Conservation (phyloP, 2,797 vertebrate species). For the Mus minutoides region DNA sequence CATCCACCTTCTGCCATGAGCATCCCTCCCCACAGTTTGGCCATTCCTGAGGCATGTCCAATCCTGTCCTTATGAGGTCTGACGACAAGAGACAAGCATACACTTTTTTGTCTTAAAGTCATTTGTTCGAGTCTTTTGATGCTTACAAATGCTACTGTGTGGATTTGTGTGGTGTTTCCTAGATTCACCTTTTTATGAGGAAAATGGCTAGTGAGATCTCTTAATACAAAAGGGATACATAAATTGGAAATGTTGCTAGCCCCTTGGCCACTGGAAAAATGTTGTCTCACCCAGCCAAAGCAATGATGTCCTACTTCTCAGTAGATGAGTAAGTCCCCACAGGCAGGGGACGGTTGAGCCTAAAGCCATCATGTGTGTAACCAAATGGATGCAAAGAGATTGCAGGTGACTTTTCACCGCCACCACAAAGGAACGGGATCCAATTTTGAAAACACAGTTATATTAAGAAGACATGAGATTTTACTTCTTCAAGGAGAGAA, state of each 20-base stretch:
- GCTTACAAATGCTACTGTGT: background rate
- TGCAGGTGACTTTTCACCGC: background rate
- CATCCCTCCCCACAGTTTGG: too few species aligned
- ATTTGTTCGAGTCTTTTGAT: background rate
- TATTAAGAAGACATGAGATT: too few species aligned
- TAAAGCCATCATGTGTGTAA: fast-evolving
- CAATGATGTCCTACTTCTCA: background rate
- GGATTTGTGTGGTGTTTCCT: fast-evolving
- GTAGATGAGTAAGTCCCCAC: fast-evolving
- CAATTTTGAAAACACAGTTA: background rate
- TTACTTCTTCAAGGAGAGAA: background rate
- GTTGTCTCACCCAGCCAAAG: fast-evolving
- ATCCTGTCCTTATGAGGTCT: background rate
- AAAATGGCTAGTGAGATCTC: background rate
- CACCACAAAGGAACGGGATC: background rate
- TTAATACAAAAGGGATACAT: background rate
- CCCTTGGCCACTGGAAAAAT: background rate
- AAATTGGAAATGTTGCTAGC: background rate
- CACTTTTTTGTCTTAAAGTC: background rate
- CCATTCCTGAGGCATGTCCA: background rate
- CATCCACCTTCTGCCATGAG: background rate
- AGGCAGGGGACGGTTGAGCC: fast-evolving
- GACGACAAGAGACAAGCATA: background rate
- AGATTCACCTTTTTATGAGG: background rate
- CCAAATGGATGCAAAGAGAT: background rate